Evolutionary conservation across 2,888 invertebrate species (phyloP), one percentile per base, ranked within the genome.

Genomic region (Apocheima hispidaria): DNA sequence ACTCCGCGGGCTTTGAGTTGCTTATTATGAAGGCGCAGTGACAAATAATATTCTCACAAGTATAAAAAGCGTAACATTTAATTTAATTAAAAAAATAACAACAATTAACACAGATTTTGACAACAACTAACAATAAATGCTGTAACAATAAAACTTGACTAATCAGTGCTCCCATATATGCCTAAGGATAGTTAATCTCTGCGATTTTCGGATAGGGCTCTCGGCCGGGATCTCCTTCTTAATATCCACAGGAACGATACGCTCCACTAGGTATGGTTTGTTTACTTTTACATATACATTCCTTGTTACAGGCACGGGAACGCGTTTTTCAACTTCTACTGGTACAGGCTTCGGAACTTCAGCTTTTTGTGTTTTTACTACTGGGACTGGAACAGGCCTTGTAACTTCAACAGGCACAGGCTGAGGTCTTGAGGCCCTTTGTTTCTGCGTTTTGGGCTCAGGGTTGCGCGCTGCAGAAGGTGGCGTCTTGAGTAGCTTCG

Each of bases 101-200:
- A 71, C 61, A 70, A 64, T 18, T 70, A 59, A 64, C 54, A 48
- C 57, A 63, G 61, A 55, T 57, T 36, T 60, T 64, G 57, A 64
- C 49, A 66, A 66, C 26, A 59, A 66, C 35, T 66, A 75, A 72
- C 67, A 71, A 73, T 62, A 68, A 66, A 66, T 60, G 59, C 56
- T 60, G 54, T 38, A 68, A 65, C 53, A 64, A 71, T 59, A 65
- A 62, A 71, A 56, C 52, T 62, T 69, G 38, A 54, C 61, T 65
- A 59, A 64, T 73, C 70, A 83, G 65, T 86, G 77, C 63, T 84
- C 78, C 87, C 86, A 87, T 46, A 82, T 66, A 49, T 83, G 87
- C 55, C 82, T 77, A 20, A 86, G 64, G 44, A 84, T 76, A 16
- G 79, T 77, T 30, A 80, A 57, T 60, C 77, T 83, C 14, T 84